Evolutionary conservation across 2,888 invertebrate genomes (phyloP).

Genomic region (Drosophila quinaria): DNA sequence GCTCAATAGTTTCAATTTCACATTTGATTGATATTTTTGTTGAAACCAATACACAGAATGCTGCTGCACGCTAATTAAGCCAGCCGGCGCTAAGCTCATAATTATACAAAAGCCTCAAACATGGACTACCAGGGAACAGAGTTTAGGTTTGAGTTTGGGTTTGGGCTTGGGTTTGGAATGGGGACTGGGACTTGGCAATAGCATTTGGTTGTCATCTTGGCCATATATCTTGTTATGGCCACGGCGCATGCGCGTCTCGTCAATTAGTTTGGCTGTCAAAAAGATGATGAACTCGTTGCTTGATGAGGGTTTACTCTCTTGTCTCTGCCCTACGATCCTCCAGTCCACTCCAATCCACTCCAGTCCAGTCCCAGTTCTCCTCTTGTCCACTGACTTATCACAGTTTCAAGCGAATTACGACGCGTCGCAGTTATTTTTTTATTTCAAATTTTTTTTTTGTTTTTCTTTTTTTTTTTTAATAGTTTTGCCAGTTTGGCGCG

Average conservation of each 20-base stretch:
- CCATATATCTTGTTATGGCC: conserved; percentile 76
- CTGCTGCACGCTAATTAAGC: conserved; percentile 69
- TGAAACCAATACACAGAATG: conserved; percentile 78
- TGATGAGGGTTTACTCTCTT: conserved; percentile 80
- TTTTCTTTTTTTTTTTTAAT: conserved; percentile 53
- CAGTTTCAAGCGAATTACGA: conserved; percentile 81
- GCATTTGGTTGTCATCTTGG: conserved; percentile 74
- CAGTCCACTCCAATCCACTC: conserved; percentile 20
- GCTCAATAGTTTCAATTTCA: conserved; percentile 80
- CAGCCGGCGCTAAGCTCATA: conserved; percentile 83
- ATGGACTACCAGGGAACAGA: conserved; percentile 26
- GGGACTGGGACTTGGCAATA: conserved; percentile 15
- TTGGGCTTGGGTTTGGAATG: conserved; percentile 9
- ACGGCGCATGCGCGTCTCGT: conserved; percentile 79
- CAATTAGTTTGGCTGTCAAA: conserved; percentile 85
- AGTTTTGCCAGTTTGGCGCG: conserved; percentile 73
- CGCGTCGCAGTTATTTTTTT: conserved; percentile 56
- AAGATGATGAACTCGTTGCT: conserved; percentile 84
- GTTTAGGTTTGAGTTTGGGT: conserved; percentile 8
- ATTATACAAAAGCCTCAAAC: conserved; percentile 71
- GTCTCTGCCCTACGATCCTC: conserved; percentile 42
- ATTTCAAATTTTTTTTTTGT: conserved; percentile 11
- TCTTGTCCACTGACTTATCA: conserved; percentile 72
- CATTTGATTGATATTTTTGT: conserved; percentile 82
- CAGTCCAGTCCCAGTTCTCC: conserved; percentile 9